Evolutionary conservation across 2,888 invertebrate species (phyloP), one percentile per base, ranked within the genome.

Genomic region (Mimas tiliae): DNA sequence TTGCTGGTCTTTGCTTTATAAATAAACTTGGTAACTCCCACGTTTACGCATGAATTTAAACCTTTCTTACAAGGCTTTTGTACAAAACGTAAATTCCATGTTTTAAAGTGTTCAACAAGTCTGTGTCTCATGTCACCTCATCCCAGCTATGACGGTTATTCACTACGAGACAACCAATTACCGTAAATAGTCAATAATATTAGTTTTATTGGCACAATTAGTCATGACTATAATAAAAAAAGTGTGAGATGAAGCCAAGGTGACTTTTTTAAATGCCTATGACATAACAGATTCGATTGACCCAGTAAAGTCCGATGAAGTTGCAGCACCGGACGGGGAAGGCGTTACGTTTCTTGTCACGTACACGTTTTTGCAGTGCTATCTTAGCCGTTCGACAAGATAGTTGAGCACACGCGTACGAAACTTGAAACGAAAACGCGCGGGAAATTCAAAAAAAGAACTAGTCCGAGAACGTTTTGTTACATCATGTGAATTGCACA

Each of bases 301-400:
- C 84, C 83, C 77, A 80, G 74, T 73, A 70, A 64, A 65, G 72
- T 76, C 71, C 52, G 53, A 53, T 66, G 53, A 34, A 58, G 58
- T 66, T 66, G 63, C 66, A 63, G 66, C 51, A 63, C 76, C 27
- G 73, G 69, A 55, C 69, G 72, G 78, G 76, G 78, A 78, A 78
- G 80, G 80, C 77, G 73, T 78, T 79, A 76, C 81, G 77, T 76
- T 80, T 74, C 83, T 76, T 77, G 79, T 81, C 82, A 82, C 79
- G 82, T 78, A 81, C 64, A 72, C 65, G 72, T 75, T 81, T 79
- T 81, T 81, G 80, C 81, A 84, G 82, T 84, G 68, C 70, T 74
- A 78, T 79, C 80, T 80, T 76, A 76, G 76, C 78, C 74, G 75
- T 69, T 71, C 78, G 68, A 76, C 77, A 71, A 74, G 79, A 68